Percentiles rank a stretch among this genome's conserved stretches.
Evolutionary conservation across 2,888 invertebrate genomes (phyloP).

Genomic region (Lasioglossum marginatum): DNA sequence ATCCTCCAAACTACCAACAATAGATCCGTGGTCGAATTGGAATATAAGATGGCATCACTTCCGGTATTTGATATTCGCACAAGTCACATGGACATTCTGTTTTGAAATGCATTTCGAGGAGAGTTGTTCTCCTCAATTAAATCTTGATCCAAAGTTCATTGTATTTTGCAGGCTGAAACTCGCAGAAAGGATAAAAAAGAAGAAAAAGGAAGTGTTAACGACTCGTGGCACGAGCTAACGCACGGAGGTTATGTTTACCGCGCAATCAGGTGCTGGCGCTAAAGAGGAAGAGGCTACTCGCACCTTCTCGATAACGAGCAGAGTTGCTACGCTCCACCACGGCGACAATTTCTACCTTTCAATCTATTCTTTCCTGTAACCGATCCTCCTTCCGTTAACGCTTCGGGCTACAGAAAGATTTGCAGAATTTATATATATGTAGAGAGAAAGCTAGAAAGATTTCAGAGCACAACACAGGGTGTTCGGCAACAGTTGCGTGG

Average conservation of each 20-base stretch:
- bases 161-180: slow-evolving; percentile 28
- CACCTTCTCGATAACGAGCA: slow-evolving; percentile 81
- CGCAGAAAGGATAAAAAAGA: slow-evolving; percentile 8
- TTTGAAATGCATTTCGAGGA: neutral
- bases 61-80: neutral
- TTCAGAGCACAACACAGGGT: no score
- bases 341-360: slow-evolving; percentile 52
- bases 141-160: slow-evolving; percentile 19
- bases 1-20: neutral
- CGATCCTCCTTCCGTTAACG: slow-evolving; percentile 22
- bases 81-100: neutral
- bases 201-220: slow-evolving; percentile 72
- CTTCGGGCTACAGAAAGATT: neutral
- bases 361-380: slow-evolving; percentile 5
- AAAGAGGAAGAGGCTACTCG: slow-evolving; percentile 79
- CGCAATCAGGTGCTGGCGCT: slow-evolving; percentile 80
- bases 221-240: slow-evolving; percentile 76
- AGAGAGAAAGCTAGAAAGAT: neutral
- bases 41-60: neutral
- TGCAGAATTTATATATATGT: neutral
- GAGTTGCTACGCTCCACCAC: slow-evolving; percentile 60
- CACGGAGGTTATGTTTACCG: slow-evolving; percentile 75
- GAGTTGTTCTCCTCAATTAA: neutral
- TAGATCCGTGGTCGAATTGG: neutral
- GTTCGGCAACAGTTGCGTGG: neutral